Evolutionary conservation across 2,113 vertebrate genomes (phyloP).

Genomic region (Australoheros scitulus): DNA sequence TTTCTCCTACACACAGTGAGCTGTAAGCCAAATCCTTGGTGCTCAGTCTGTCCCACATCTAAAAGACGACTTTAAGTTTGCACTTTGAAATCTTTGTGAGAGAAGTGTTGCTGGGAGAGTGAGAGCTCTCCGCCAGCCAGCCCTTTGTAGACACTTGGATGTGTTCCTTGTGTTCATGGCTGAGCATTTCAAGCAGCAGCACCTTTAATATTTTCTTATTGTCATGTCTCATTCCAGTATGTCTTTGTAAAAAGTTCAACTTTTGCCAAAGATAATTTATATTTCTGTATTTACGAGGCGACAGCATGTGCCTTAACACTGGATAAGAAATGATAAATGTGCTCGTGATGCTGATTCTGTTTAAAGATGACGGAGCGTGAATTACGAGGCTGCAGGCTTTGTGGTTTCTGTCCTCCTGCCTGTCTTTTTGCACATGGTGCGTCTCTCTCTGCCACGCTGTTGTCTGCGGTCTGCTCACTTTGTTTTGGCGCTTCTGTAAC

Average conservation of each 20-base stretch:
- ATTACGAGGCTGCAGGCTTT: constrained; percentile 31
- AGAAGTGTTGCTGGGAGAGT: background rate
- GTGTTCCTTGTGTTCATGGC: background rate
- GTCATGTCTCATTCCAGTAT: constrained; percentile 35
- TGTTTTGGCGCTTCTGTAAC: constrained; percentile 42
- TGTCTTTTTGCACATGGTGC: constrained; percentile 20
- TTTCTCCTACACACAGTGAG: background rate
- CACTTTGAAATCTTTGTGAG: constrained; percentile 50
- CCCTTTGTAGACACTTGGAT: constrained; percentile 1
- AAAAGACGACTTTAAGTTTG: constrained; percentile 41
- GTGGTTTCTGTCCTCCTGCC: constrained; percentile 2
- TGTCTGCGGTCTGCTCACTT: constrained; percentile 28
- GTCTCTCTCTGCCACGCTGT: constrained; percentile 28
- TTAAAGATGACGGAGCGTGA: background rate
- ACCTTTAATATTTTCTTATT: constrained; percentile 39
- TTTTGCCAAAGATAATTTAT: constrained; percentile 63
- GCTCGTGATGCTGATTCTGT: constrained; percentile 42
- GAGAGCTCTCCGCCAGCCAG: background rate
- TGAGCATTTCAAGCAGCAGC: constrained; percentile 34
- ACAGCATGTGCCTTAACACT: constrained; percentile 79
- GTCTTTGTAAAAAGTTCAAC: constrained; percentile 42
- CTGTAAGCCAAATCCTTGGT: constrained; percentile 33
- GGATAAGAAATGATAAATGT: constrained; percentile 69
- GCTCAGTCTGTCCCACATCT: background rate
- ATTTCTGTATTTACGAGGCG: constrained; percentile 50